Evolutionary conservation across 2,113 vertebrate species (phyloP).

Genomic region (Donacobius atricapilla): DNA sequence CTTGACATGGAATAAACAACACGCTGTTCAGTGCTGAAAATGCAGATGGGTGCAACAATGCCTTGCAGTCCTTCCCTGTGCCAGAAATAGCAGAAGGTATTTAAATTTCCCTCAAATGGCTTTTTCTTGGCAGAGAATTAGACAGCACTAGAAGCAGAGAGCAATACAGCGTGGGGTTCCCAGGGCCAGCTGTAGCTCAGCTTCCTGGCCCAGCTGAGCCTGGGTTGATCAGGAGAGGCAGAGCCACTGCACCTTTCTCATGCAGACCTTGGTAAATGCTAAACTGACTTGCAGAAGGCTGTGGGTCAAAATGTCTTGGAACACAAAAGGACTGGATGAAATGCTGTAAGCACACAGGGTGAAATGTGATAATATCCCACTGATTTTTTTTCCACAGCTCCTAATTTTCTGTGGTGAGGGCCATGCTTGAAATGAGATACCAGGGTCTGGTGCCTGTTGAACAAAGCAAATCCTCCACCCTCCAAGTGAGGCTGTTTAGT

Average conservation of each 20-base stretch:
- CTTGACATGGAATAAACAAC: background rate
- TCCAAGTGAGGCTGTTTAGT: background rate
- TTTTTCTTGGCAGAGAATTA: slow-evolving; percentile 21
- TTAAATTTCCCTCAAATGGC: background rate
- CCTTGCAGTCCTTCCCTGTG: background rate
- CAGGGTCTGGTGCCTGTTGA: background rate
- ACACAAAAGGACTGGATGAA: background rate
- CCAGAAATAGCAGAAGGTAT: slow-evolving; percentile 21
- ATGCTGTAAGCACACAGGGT: background rate
- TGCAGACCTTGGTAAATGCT: background rate
- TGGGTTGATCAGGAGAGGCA: background rate
- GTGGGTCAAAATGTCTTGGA: background rate
- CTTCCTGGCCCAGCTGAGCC: background rate
- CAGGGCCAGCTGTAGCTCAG: background rate
- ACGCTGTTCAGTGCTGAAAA: background rate
- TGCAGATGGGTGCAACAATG: background rate
- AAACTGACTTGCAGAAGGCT: background rate
- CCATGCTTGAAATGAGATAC: background rate
- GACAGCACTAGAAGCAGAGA: background rate
- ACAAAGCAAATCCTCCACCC: background rate
- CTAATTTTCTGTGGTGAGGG: background rate
- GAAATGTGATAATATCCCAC: background rate
- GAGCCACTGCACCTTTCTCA: background rate
- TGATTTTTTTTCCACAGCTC: background rate
- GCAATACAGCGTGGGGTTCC: background rate